These are phyloP conservation scores for Stichodactyla helianthus DNA, from an alignment of 64 coral and sea anemone genomes.

Conservation along the genomic window DNA sequence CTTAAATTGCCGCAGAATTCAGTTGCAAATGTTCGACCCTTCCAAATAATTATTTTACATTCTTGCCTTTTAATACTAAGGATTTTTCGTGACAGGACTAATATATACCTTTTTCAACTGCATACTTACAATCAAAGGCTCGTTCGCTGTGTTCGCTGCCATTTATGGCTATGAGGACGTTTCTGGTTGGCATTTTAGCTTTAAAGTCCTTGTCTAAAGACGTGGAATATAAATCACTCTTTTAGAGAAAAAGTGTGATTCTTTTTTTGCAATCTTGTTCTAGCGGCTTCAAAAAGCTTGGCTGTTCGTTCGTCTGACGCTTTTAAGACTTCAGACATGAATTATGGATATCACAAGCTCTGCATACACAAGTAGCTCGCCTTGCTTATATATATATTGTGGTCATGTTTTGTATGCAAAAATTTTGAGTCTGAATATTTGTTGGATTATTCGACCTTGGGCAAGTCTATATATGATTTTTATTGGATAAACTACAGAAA, in stretches of 20 bases:
- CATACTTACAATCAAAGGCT: conserved; percentile 56
- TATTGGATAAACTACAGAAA: too few species aligned
- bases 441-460: too few species aligned
- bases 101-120: not conserved
- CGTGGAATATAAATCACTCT: not conserved
- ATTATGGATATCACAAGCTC: not conserved
- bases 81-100: too few species aligned
- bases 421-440: too few species aligned
- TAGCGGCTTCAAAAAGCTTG: not conserved
- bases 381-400: not conserved
- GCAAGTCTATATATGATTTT: too few species aligned
- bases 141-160: conserved; percentile 44
- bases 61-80: too few species aligned
- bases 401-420: too few species aligned
- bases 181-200: not conserved
- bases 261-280: not conserved
- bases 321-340: not conserved
- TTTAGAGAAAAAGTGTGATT: not conserved
- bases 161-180: conserved; percentile 25
- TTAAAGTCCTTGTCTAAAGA: not conserved
- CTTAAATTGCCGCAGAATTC: too few species aligned
- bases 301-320: not conserved
- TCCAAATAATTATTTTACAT: too few species aligned
- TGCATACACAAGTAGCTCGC: not conserved
- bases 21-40: too few species aligned